These are phyloP conservation scores for Coelogynopora nodosa DNA, from an alignment of 2,888 invertebrate species.

Conservation along the genomic window DNA sequence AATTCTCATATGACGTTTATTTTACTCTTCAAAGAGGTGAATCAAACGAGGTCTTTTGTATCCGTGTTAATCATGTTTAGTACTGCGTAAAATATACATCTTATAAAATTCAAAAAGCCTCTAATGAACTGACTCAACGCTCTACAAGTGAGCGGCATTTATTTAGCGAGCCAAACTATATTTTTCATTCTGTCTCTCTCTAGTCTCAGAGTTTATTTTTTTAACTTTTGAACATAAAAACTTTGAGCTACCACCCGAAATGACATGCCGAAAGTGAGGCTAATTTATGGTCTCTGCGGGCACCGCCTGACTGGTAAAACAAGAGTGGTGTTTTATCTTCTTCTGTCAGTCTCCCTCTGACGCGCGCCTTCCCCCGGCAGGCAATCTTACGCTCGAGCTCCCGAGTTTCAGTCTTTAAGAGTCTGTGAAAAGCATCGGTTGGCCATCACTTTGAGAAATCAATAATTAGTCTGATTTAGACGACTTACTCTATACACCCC, in stretches of 20 bases:
- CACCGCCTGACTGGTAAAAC: constrained; percentile 28
- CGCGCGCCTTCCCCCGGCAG: not conserved
- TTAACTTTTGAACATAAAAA: not conserved
- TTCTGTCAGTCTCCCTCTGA: not conserved
- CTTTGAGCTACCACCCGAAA: not conserved
- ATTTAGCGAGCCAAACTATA: not conserved
- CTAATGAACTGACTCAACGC: not conserved
- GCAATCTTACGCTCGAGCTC: constrained; percentile 1
- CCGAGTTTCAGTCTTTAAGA: not conserved
- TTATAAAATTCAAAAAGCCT: not conserved
- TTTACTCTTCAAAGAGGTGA: too few relatives aligned
- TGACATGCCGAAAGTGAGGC: constrained; percentile 19
- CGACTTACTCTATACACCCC: not conserved
- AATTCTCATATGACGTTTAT: too few relatives aligned
- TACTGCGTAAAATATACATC: not conserved
- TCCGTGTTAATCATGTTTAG: constrained; percentile 6
- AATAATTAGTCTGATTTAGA: constrained; percentile 31
- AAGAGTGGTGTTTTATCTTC: not conserved
- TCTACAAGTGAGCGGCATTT: not conserved
- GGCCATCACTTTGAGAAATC: constrained; percentile 31
- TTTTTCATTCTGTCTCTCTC: not conserved
- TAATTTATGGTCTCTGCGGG: constrained; percentile 22
- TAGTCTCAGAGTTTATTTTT: not conserved
- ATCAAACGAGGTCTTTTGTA: not conserved
- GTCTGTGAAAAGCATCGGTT: constrained; percentile 27